These are phyloP conservation scores for Drosophila tani DNA, from an alignment of 1,140 invertebrate species.

Conservation along the genomic window DNA sequence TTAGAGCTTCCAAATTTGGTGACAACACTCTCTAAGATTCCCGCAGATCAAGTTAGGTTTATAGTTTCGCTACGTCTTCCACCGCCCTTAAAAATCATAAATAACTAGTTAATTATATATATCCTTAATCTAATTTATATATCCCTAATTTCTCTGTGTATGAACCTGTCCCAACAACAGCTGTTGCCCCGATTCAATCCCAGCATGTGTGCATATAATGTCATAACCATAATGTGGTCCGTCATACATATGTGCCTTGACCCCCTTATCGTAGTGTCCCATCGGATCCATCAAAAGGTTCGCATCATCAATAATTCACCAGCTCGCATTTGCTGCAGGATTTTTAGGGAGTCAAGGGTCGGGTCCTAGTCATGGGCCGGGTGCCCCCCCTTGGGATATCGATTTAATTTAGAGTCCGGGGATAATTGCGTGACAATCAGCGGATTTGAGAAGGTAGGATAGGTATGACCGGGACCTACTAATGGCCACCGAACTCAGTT, in stretches of 20 bases:
- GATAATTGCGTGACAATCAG: slow-evolving; percentile 81
- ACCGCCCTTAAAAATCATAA: too few relatives aligned
- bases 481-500: slow-evolving; percentile 56
- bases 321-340: slow-evolving; percentile 45
- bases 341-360: slow-evolving; percentile 19
- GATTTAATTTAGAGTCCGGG: slow-evolving; percentile 65
- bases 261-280: slow-evolving; percentile 42
- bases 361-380: too few relatives aligned
- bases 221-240: slow-evolving; percentile 43
- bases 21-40: too few relatives aligned
- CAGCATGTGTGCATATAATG: slow-evolving; percentile 32
- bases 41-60: too few relatives aligned
- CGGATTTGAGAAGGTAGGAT: slow-evolving; percentile 54
- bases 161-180: slow-evolving; percentile 2
- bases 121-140: too few relatives aligned
- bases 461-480: slow-evolving; percentile 49
- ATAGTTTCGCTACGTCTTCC: too few relatives aligned
- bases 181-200: neutral
- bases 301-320: slow-evolving; percentile 72
- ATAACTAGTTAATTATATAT: too few relatives aligned
- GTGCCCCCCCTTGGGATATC: slow-evolving; percentile 38
- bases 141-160: neutral
- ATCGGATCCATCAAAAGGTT: slow-evolving; percentile 50
- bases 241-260: slow-evolving; percentile 40
- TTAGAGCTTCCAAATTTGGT: neutral